Conservation (phyloP, 2,797 vertebrate species). For the Delichon dasypus region DNA sequence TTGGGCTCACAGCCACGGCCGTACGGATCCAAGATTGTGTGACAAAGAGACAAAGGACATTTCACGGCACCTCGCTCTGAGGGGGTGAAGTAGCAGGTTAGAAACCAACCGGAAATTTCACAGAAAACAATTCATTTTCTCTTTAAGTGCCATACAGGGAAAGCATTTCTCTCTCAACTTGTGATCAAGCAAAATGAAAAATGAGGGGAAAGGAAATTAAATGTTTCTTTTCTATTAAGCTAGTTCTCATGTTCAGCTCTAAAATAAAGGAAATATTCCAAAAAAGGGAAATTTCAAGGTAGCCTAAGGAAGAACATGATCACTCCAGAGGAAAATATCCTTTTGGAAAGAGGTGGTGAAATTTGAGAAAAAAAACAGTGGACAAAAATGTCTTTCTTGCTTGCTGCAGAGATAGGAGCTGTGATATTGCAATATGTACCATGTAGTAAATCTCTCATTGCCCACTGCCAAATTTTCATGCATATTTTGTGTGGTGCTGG, state of each 20-base stretch:
- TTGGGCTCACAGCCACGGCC: neutral
- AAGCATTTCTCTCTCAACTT: neutral
- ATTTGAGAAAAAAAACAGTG: neutral
- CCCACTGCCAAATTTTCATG: neutral
- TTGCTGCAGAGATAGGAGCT: neutral
- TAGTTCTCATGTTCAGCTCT: neutral
- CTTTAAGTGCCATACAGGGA: neutral
- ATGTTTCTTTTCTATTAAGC: neutral
- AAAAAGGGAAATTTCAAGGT: neutral
- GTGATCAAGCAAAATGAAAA: neutral
- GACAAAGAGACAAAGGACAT: neutral
- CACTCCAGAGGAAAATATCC: neutral
- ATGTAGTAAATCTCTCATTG: neutral
- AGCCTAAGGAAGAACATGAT: neutral
- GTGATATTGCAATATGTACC: neutral
- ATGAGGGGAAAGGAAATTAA: neutral
- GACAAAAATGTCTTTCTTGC: neutral
- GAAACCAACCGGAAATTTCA: neutral
- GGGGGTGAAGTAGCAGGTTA: neutral
- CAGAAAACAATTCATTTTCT: constrained; percentile 7
- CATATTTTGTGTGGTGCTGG: neutral
- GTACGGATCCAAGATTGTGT: neutral
- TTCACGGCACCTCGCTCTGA: neutral
- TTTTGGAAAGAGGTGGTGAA: neutral
- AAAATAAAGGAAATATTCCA: neutral